Evolutionary conservation across 2,888 invertebrate species (phyloP).

Genomic region (Dione juno): DNA sequence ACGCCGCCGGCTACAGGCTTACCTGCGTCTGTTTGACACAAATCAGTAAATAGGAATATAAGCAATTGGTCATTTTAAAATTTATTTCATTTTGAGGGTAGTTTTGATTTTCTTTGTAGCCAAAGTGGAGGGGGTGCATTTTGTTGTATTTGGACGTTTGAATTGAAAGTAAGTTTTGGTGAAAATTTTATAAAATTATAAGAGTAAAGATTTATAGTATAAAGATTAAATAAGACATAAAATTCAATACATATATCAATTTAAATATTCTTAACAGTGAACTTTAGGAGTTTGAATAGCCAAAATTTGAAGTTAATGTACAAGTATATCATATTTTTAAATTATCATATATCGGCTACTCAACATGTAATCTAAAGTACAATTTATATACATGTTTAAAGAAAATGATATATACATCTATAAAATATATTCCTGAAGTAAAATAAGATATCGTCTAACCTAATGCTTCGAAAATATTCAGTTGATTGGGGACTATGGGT

Average conservation of each 20-base stretch:
- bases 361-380: too few species aligned
- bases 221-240: too few species aligned
- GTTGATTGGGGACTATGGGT: slow-evolving; percentile 79
- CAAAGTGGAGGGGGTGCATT: background rate
- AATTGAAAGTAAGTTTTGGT: background rate
- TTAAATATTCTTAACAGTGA: too few species aligned
- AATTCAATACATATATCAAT: too few species aligned
- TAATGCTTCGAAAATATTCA: slow-evolving; percentile 75
- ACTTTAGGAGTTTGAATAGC: too few species aligned
- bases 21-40: slow-evolving; percentile 63
- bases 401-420: background rate
- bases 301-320: too few species aligned
- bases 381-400: background rate
- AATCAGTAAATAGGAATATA: slow-evolving; percentile 63
- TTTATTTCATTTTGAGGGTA: slow-evolving; percentile 44
- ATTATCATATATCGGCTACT: too few species aligned
- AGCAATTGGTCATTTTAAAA: slow-evolving; percentile 67
- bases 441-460: slow-evolving; percentile 73
- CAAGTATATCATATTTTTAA: too few species aligned
- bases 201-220: too few species aligned
- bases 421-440: background rate
- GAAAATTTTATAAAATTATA: too few species aligned
- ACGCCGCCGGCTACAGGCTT: slow-evolving; percentile 58
- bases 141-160: background rate
- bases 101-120: slow-evolving; percentile 2